Conservation (phyloP, 2,797 vertebrate species). For the Pseudomugil tenellus region DNA sequence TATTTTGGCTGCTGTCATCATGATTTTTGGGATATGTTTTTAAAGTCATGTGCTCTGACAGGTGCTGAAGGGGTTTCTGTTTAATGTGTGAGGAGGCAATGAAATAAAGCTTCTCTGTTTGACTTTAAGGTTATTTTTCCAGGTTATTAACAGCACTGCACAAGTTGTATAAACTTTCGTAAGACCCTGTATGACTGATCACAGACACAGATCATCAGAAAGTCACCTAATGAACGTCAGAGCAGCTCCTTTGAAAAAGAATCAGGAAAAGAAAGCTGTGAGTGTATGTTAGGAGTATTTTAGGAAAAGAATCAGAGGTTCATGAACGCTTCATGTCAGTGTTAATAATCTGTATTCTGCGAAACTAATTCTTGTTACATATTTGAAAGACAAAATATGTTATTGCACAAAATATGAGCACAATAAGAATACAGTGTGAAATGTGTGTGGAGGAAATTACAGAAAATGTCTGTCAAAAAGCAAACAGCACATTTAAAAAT, state of each 20-base stretch:
- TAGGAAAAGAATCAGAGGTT: conserved; percentile 37
- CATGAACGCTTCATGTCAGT: conserved; percentile 14
- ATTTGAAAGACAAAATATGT: conserved; percentile 21
- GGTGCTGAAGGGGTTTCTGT: conserved; percentile 28
- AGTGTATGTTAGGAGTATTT: conserved; percentile 36
- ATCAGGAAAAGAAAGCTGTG: conserved; percentile 25
- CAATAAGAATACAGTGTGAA: neutral
- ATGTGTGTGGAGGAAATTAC: neutral
- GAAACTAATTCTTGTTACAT: conserved; percentile 20
- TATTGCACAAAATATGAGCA: conserved; percentile 3
- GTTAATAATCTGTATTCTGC: conserved; percentile 33
- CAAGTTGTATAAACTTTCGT: conserved; percentile 30
- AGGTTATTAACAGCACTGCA: conserved; percentile 24
- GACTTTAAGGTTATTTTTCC: conserved; percentile 46
- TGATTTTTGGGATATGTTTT: conserved; percentile 15
- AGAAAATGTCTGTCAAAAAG: conserved; percentile 7
- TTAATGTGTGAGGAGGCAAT: conserved; percentile 28
- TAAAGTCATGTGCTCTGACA: conserved; percentile 37
- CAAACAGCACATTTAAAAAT: conserved; percentile 16
- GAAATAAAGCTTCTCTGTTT: conserved; percentile 25
- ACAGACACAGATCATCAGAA: conserved; percentile 34
- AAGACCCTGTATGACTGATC: conserved; percentile 18
- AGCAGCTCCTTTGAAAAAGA: conserved; percentile 48
- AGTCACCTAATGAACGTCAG: conserved; percentile 63
- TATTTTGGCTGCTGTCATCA: conserved; percentile 32